These are phyloP conservation scores for Morelia viridis DNA, from an alignment of 2,797 vertebrate genomes.

Conservation along the genomic window DNA sequence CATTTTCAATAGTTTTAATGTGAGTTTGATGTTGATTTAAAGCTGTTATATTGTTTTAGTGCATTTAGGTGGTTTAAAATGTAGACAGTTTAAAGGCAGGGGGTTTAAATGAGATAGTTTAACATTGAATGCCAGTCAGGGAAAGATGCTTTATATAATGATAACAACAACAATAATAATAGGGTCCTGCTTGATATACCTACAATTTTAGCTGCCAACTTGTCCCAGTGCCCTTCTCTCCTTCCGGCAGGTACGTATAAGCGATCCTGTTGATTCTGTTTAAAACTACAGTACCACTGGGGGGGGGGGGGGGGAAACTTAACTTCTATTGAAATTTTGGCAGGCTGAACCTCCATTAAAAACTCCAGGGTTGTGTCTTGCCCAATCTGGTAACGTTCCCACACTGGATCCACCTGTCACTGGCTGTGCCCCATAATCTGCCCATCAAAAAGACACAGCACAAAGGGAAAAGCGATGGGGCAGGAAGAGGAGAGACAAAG, in stretches of 20 bases:
- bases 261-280: not conserved
- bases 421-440: not conserved
- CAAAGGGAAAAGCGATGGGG: not conserved
- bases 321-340: not conserved
- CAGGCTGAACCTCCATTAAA: not conserved
- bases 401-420: too few species aligned
- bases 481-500: not conserved
- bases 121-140: not conserved
- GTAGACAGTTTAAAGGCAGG: not conserved
- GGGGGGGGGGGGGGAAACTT: not conserved
- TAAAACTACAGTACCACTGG: not conserved
- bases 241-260: not conserved
- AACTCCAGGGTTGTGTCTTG: not conserved
- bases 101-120: not conserved
- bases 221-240: too few species aligned
- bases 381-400: not conserved
- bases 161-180: not conserved
- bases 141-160: not conserved
- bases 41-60: not conserved
- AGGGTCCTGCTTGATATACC: not conserved
- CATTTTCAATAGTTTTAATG: not conserved
- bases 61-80: not conserved
- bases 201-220: not conserved
- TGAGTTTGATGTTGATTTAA: not conserved
- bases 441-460: not conserved